phyloP scores from a whole-genome alignment of 2,797 vertebrate genomes.

The Pelodytes ibericus region DNA sequence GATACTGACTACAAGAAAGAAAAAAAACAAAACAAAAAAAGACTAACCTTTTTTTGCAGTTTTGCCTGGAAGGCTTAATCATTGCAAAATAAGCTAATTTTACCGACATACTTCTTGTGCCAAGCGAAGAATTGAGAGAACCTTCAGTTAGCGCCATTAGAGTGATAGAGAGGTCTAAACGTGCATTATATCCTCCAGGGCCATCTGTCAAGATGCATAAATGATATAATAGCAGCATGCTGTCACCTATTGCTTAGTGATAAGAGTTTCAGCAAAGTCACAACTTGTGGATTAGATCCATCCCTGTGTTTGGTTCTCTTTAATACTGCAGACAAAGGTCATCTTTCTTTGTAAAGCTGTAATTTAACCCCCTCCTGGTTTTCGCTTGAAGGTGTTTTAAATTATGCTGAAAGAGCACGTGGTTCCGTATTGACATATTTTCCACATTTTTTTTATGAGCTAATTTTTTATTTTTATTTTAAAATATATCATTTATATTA shows the following conservation, averaged over 20 bases:
- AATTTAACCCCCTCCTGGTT: too few species aligned
- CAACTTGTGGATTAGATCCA: constrained; percentile 64
- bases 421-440: too few species aligned
- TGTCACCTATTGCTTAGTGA: constrained; percentile 76
- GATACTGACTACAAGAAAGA: neutral
- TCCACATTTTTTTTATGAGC: too few species aligned
- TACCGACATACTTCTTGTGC: constrained; percentile 84
- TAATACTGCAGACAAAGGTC: neutral
- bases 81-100: constrained; percentile 79
- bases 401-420: too few species aligned
- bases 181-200: constrained; percentile 86
- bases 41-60: constrained; percentile 61
- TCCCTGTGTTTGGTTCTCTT: constrained; percentile 12
- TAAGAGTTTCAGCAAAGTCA: constrained; percentile 78
- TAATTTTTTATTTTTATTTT: too few species aligned
- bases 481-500: too few species aligned
- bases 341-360: neutral
- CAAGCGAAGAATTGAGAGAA: constrained; percentile 82
- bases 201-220: constrained; percentile 93
- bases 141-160: constrained; percentile 90
- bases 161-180: constrained; percentile 88
- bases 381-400: too few species aligned
- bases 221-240: constrained; percentile 82
- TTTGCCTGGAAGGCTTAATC: constrained; percentile 69
- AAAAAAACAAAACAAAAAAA: neutral